Base-by-base conservation (phyloP, 1,140 invertebrate species). In the Thaumetopoea pityocampa region DNA sequence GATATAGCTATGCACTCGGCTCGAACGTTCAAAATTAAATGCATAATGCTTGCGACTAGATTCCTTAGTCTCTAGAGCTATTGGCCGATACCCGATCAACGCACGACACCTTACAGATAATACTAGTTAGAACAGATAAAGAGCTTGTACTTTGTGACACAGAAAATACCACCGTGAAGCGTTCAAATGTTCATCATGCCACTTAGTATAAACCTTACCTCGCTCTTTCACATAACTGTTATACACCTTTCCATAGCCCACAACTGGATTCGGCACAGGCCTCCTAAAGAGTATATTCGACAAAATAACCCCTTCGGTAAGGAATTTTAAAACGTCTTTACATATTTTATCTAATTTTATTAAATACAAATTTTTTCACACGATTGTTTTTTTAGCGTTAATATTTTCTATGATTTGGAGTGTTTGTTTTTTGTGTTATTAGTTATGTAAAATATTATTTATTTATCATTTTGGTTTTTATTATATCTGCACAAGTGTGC, bases 231-330 rank as follows among this genome's bases (percentile, higher is more conserved):
- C 80, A 79, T 81, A 74, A 84, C 71, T 84, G 56, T 81, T 84
- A 81, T 81, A 84, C 80, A 84, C 77, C 80, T 84, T 84, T 84
- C 71, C 81, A 60, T 84, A 86, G 85, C 81, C 76, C 51, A 83
- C 85, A 62, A 82, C 77, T 66, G 85, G 85, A 85, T 86, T 86
- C 74, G 85, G 85, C 80, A 86, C 85, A 79, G 85, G 85, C 69
- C 85, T 85, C 52, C 85, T 86, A 83, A 86, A 86, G 85, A 86
- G 85, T 83, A 86, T 86, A 82, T 86, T 86, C 85, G 85, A 86
- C 85, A 86, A 86, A 86, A 86, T 86, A 80, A 86, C 83, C 72
- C 85, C 85, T 82, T 85, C 81, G 85, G 85, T 86, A 86, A 86
- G 85, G 79, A 82, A 84, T 84, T 83, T 82, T 81, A 73, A 84